Base-by-base conservation (phyloP, 2,113 vertebrate species). In the Sigmodon hispidus region DNA sequence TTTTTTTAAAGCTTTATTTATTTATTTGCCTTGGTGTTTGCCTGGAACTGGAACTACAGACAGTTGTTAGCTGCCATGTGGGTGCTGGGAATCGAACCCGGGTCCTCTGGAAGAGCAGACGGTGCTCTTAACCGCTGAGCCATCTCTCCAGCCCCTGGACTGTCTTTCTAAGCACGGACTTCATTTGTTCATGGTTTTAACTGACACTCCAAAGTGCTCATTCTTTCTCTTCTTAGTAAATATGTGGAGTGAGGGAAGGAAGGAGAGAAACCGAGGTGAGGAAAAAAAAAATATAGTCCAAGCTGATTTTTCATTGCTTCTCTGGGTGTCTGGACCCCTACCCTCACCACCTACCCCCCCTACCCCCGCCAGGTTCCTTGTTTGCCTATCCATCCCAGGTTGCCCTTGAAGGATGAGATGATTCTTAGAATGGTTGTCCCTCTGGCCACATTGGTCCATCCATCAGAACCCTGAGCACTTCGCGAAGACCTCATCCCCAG, bases 191-290 rank as follows among this genome's bases (percentile, higher is more conserved):
- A 0, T 63, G 91, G 67, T 83, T 92, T 69, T 79, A 75, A 48
- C 45, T 50, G 59, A 9, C 31, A 26, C 40, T 89, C 79, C 57
- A 26, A 65, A 81, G 36, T 48, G 65, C 81, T 45, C 55, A 70
- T 94, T 81, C 79, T 76, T 87, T 96, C 86, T 86, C 70, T 4
- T 31, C 85, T 65, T 77, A 86, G 59, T 59, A 85, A 77, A 59
- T 57, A 84, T 3, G n/a, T 40, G 36, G 55, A 75, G 63, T 31
- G 19, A n/a, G 50, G n/a, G 80, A 63, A 43, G 19, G 43, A n/a
- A 88, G n/a, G 52, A 16, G n/a, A 2, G 36, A 19, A 26, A 16
- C n/a, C 12, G 22, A 3, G 24, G 6, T 29, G 15, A 26, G 40
- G 48, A 57, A 2, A 40, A 26, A n/a, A 1, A 69, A 15, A 50